Conservation (phyloP, 2,797 vertebrate genomes). For the Loriculus beryllinus region DNA sequence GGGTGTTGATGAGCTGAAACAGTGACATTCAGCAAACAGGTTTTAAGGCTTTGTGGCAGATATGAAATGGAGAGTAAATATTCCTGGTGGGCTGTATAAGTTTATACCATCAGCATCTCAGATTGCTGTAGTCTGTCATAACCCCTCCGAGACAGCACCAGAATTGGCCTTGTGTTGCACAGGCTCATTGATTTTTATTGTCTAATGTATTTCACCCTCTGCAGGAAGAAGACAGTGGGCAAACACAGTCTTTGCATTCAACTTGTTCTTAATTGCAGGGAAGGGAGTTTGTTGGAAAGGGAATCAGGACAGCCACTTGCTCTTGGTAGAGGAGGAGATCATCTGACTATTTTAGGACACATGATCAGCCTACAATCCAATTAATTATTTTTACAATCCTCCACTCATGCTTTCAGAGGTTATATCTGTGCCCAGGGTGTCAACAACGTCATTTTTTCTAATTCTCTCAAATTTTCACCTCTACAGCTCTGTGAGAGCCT, state of each 20-base stretch:
- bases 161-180: background rate
- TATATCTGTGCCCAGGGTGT: background rate
- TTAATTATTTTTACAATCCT: background rate
- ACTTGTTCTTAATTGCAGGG: background rate
- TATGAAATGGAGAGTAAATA: constrained; percentile 61
- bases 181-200: constrained; percentile 58
- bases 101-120: constrained; percentile 26
- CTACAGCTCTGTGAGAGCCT: background rate
- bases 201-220: constrained; percentile 45
- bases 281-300: background rate
- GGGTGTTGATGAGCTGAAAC: constrained; percentile 32
- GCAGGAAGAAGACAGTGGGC: background rate
- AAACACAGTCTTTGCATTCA: background rate
- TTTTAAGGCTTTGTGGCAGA: constrained; percentile 54
- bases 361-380: background rate
- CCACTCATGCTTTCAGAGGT: background rate
- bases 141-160: background rate
- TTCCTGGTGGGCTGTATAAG: constrained; percentile 25
- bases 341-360: background rate
- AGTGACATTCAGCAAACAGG: constrained; percentile 35
- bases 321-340: background rate
- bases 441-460: background rate
- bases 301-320: background rate
- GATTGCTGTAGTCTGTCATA: constrained; percentile 58
- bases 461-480: background rate